These are phyloP conservation scores for Dendrolimus punctatus DNA, from an alignment of 1,140 invertebrate genomes.

Conservation along the genomic window DNA sequence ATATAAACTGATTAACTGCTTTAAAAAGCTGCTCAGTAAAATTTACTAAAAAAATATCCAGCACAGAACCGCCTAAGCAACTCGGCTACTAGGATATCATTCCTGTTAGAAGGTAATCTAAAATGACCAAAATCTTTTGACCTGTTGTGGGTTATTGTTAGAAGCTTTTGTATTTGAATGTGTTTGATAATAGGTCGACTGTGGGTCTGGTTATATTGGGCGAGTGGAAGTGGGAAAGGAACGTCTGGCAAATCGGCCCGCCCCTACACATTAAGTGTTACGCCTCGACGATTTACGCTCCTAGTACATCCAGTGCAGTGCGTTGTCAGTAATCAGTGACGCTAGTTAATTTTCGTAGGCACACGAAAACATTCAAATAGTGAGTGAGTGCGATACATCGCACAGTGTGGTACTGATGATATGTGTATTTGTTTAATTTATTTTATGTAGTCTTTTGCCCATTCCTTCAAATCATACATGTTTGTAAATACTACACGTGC, in stretches of 20 bases:
- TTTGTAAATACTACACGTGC: no score
- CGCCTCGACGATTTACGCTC: conserved; percentile 56
- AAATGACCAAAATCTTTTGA: conserved; percentile 13
- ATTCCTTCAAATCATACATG: no score
- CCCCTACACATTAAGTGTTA: conserved; percentile 49
- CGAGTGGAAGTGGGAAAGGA: conserved; percentile 38
- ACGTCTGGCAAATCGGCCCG: conserved; percentile 55
- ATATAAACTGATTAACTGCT: neutral
- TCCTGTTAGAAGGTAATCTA: conserved; percentile 26
- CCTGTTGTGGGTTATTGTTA: conserved; percentile 4
- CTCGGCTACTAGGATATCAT: conserved; percentile 47
- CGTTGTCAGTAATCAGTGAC: neutral
- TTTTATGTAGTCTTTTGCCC: no score
- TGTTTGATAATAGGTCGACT: conserved; percentile 28
- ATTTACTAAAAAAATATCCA: conserved; percentile 6
- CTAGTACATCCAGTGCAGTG: conserved; percentile 40
- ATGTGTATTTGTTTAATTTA: neutral
- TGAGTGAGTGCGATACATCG: neutral
- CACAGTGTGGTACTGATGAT: neutral
- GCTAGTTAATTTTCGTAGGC: no score
- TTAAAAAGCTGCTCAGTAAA: neutral
- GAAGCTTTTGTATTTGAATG: conserved; percentile 21
- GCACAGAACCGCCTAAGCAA: conserved; percentile 38
- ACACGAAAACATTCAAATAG: no score
- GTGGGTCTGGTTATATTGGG: conserved; percentile 50